These are phyloP conservation scores for Sebastes schlegelii DNA, from an alignment of 2,113 vertebrate species.

Conservation along the genomic window DNA sequence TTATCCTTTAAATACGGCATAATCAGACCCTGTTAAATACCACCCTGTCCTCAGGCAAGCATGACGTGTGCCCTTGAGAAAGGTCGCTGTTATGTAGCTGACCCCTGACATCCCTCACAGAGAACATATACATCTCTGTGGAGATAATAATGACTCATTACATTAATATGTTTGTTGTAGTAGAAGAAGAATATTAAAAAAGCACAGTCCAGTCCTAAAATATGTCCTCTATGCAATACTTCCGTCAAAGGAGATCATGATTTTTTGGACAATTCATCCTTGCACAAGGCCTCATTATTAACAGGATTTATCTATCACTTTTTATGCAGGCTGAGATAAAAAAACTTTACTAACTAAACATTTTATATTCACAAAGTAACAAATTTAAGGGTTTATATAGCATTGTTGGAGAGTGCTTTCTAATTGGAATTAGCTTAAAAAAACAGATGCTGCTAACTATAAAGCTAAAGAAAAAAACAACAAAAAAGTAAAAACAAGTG, in stretches of 20 bases:
- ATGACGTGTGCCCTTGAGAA: background rate
- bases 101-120: background rate
- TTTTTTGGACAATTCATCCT: background rate
- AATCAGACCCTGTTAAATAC: background rate
- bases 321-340: background rate
- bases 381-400: background rate
- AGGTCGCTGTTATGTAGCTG: background rate
- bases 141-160: background rate
- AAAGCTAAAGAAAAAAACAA: background rate
- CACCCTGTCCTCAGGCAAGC: background rate
- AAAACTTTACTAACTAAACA: background rate
- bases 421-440: background rate
- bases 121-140: background rate
- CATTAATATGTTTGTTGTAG: background rate
- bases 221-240: background rate
- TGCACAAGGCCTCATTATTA: background rate
- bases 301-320: background rate
- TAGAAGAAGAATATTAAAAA: background rate
- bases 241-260: background rate
- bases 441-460: background rate
- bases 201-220: background rate
- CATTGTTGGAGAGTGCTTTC: background rate
- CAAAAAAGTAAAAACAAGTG: background rate
- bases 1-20: constrained; percentile 29
- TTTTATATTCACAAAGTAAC: background rate